These are phyloP conservation scores for Pomatostomus ruficeps DNA, from an alignment of 2,113 vertebrate genomes.

Conservation along the genomic window DNA sequence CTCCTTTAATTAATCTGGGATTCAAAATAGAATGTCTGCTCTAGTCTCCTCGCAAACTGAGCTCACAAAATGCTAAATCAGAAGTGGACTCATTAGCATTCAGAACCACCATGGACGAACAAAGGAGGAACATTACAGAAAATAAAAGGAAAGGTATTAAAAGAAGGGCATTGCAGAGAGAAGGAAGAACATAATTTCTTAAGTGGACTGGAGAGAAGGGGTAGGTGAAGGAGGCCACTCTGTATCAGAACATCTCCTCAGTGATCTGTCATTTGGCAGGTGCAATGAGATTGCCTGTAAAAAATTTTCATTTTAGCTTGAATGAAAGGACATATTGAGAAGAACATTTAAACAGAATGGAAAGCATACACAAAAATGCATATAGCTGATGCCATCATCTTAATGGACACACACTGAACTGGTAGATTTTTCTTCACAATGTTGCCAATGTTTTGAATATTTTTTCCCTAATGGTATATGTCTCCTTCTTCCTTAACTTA, in stretches of 20 bases:
- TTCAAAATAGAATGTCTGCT: not conserved
- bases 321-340: not conserved
- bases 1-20: slow-evolving; percentile 3
- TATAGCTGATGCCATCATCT: not conserved
- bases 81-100: slow-evolving; percentile 51
- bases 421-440: not conserved
- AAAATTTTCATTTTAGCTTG: not conserved
- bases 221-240: slow-evolving; percentile 1
- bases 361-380: not conserved
- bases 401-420: not conserved
- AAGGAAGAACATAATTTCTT: slow-evolving; percentile 43
- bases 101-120: not conserved
- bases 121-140: slow-evolving; percentile 23
- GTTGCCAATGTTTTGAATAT: not conserved
- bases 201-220: slow-evolving; percentile 4
- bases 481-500: not conserved
- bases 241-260: slow-evolving; percentile 5
- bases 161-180: not conserved
- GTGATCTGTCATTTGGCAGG: not conserved
- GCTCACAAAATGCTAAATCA: slow-evolving; percentile 34
- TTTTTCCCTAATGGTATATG: not conserved
- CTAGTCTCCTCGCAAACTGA: not conserved
- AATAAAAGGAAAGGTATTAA: slow-evolving; percentile 34
- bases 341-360: not conserved
- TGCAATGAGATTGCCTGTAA: not conserved